Evolutionary conservation across 2,797 vertebrate species (phyloP).

Genomic region (Cichlasoma orientale): DNA sequence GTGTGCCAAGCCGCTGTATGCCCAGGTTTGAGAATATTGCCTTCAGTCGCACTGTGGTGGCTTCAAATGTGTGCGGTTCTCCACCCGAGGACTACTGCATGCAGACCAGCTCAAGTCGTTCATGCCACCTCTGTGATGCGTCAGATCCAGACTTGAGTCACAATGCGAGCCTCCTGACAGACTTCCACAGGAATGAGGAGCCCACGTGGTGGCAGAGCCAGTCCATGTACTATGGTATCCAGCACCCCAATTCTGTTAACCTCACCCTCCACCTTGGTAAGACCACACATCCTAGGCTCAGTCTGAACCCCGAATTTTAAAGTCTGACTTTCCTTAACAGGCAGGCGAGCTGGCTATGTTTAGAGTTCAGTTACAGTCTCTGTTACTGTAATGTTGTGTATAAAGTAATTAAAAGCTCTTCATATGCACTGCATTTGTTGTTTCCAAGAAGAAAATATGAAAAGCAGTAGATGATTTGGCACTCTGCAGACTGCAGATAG

Average conservation of each 20-base stretch:
- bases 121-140: slow-evolving; percentile 86
- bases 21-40: slow-evolving; percentile 91
- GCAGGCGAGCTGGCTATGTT: slow-evolving; percentile 1
- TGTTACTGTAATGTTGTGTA: background rate
- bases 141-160: slow-evolving; percentile 77
- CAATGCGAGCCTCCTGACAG: slow-evolving; percentile 87
- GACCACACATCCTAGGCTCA: slow-evolving; percentile 38
- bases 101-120: slow-evolving; percentile 85
- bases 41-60: slow-evolving; percentile 80
- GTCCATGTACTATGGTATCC: slow-evolving; percentile 91
- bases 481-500: slow-evolving; percentile 3
- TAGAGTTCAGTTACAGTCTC: slow-evolving; percentile 1
- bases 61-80: slow-evolving; percentile 86
- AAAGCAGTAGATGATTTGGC: background rate
- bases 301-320: slow-evolving; percentile 2
- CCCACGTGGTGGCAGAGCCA: slow-evolving; percentile 97
- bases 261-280: slow-evolving; percentile 91
- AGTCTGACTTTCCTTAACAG: background rate
- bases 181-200: slow-evolving; percentile 91
- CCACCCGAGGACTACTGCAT: slow-evolving; percentile 91
- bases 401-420: slow-evolving; percentile 7
- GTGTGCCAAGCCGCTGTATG: slow-evolving; percentile 84
- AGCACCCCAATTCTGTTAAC: slow-evolving; percentile 90
- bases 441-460: background rate
- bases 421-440: background rate